Evolutionary conservation across 2,888 invertebrate species (phyloP), one percentile per base, ranked within the genome.

Genomic region (Drosophila picticornis): DNA sequence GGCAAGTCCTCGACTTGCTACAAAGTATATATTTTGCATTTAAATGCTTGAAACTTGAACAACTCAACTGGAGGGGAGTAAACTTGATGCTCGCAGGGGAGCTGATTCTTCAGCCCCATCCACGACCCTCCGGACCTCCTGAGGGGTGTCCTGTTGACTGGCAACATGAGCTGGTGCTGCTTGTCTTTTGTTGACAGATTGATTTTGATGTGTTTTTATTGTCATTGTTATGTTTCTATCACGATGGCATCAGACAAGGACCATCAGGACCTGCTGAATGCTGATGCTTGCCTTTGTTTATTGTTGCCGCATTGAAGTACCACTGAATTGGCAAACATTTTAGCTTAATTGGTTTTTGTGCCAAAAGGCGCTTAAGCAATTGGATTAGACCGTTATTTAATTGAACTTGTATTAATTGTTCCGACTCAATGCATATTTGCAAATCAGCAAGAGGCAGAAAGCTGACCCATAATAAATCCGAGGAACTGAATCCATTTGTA

Each of bases 181-280:
- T 52, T 77, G 82, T 63, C 72, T 69, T 72, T 77, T 90, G 84
- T 82, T 83, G 90, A 84, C 87, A 90, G 80, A 89, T 89, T 89
- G 91, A 89, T 88, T 90, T 84, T 90, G 79, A 81, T 89, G 87
- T 85, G 75, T 83, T 86, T 90, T 84, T 75, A 86, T 83, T 86
- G 81, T 83, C 75, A 80, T 90, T 90, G 74, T 91, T 88, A 78
- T 83, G 76, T 72, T 77, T 74, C 72, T 75, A 78, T 71, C 64
- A 61, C 53, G 52, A 38, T 25, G 25, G 46, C 46, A 16, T 4
- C 46, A 31, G 43, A 52, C 25, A 16, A 25, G 52, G 29, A 34
- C 36, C 36, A 34, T n/a, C 50, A 59, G 25, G 25, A 34, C 59
- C 46, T n/a, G 43, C 57, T 34, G 58, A 31, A 22, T 53, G n/a